Percentiles rank a stretch among this genome's conserved stretches.
These are phyloP conservation scores for Chalcis sispes DNA, from an alignment of 2,888 invertebrate species.

Conservation along the genomic window DNA sequence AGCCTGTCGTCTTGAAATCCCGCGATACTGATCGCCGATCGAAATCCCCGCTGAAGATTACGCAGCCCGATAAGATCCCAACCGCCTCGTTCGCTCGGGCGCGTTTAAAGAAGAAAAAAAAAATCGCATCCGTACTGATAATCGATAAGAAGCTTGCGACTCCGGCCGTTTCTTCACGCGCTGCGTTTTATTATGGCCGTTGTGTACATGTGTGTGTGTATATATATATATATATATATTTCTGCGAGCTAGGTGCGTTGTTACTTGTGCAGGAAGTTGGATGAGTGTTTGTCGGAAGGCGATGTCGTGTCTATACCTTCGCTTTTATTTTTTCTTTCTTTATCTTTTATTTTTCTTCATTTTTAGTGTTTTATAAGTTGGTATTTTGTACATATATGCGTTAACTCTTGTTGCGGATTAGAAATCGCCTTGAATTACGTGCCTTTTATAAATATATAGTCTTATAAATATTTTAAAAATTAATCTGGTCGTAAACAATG, in stretches of 20 bases:
- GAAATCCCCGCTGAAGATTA: constrained; percentile 45
- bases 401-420: no score
- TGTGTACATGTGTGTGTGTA: neutral
- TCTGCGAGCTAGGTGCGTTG: neutral
- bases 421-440: no score
- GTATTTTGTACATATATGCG: no score
- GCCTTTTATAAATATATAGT: no score
- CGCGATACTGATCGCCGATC: constrained; percentile 51
- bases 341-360: no score
- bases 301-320: no score
- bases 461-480: no score
- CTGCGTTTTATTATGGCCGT: no score
- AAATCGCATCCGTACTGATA: constrained; percentile 27
- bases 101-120: constrained; percentile 13
- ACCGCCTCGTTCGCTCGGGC: no score
- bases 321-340: no score
- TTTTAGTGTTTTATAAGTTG: no score
- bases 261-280: constrained; percentile 1
- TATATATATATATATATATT: neutral
- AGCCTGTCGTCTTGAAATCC: constrained; percentile 35
- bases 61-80: constrained; percentile 37
- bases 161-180: neutral
- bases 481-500: no score
- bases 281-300: neutral
- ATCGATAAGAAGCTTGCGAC: constrained; percentile 46